Conservation (phyloP, 1,140 invertebrate species). For the Ephestia elutella region DNA sequence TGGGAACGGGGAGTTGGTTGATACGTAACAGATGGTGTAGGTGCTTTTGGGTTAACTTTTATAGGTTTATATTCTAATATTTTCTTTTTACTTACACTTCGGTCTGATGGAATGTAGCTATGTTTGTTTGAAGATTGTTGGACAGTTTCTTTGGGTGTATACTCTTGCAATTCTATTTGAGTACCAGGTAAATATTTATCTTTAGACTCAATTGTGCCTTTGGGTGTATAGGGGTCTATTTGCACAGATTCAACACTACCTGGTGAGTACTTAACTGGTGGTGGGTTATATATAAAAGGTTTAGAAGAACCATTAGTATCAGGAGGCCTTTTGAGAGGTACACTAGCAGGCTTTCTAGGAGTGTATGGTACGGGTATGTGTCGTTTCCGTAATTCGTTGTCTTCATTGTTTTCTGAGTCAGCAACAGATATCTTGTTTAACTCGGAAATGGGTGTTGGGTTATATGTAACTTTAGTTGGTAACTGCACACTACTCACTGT, state of each 20-base stretch:
- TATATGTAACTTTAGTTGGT: conserved; percentile 59
- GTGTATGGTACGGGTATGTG: conserved; percentile 73
- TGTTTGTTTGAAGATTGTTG: conserved; percentile 34
- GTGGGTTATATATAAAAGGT: conserved; percentile 55
- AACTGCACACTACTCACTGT: not conserved
- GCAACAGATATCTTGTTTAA: conserved; percentile 60
- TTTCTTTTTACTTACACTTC: conserved; percentile 53
- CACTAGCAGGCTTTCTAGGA: conserved; percentile 59
- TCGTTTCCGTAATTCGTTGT: conserved; percentile 52
- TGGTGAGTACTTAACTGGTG: conserved; percentile 60
- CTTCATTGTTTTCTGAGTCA: conserved; percentile 45
- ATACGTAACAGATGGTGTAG: conserved; percentile 46
- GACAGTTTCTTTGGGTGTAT: conserved; percentile 46
- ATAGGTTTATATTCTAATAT: conserved; percentile 63
- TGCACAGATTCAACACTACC: conserved; percentile 46
- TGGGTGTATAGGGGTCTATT: conserved; percentile 59
- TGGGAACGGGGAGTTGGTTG: conserved; percentile 60
- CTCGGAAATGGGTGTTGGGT: conserved; percentile 72
- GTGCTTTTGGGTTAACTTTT: conserved; percentile 40
- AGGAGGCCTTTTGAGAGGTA: conserved; percentile 50
- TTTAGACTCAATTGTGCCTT: conserved; percentile 44
- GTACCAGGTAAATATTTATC: conserved; percentile 62
- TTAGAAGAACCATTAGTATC: conserved; percentile 51
- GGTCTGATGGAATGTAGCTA: conserved; percentile 66
- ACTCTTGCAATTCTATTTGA: conserved; percentile 52